phyloP scores from a whole-genome alignment of 1,140 invertebrate genomes.

The Monochamus saltuarius region DNA sequence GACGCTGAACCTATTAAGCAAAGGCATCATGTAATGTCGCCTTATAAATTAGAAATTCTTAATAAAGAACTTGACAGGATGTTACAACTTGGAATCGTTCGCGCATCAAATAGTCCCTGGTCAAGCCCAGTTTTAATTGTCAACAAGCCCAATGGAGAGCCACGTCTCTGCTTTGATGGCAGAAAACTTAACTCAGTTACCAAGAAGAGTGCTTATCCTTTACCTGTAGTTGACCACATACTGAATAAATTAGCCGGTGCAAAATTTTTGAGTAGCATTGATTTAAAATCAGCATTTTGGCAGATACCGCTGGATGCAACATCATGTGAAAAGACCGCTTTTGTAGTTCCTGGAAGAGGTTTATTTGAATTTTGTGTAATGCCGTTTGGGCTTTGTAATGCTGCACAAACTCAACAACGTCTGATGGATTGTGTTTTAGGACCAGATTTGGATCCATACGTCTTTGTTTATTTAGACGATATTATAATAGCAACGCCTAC shows the following conservation, averaged over 20 bases:
- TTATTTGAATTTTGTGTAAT: conserved; percentile 41
- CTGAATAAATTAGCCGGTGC: conserved; percentile 39
- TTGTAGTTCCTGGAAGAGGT: conserved; percentile 40
- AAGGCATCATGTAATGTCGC: conserved; percentile 22
- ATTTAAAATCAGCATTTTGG: background rate
- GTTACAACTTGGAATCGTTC: conserved; percentile 9
- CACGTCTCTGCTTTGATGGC: background rate
- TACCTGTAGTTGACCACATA: conserved; percentile 36
- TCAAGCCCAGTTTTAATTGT: too few relatives aligned
- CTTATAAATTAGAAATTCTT: conserved; percentile 17
- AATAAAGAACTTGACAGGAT: conserved; percentile 19
- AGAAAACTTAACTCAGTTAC: background rate
- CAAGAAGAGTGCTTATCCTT: background rate
- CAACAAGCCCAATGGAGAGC: conserved; percentile 3
- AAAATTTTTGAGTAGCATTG: conserved; percentile 31
- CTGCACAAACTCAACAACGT: conserved; percentile 9
- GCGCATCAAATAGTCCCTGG: conserved; percentile 26
- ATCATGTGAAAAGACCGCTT: conserved; percentile 43
- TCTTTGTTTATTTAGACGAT: conserved; percentile 46
- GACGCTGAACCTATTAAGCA: conserved; percentile 20
- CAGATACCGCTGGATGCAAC: background rate
- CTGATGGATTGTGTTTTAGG: conserved; percentile 4
- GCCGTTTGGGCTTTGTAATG: conserved; percentile 1
- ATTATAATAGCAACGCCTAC: conserved; percentile 31
- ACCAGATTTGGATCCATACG: background rate